These are phyloP conservation scores for Ellobium chinense DNA, from an alignment of 2,888 invertebrate genomes.

Conservation along the genomic window DNA sequence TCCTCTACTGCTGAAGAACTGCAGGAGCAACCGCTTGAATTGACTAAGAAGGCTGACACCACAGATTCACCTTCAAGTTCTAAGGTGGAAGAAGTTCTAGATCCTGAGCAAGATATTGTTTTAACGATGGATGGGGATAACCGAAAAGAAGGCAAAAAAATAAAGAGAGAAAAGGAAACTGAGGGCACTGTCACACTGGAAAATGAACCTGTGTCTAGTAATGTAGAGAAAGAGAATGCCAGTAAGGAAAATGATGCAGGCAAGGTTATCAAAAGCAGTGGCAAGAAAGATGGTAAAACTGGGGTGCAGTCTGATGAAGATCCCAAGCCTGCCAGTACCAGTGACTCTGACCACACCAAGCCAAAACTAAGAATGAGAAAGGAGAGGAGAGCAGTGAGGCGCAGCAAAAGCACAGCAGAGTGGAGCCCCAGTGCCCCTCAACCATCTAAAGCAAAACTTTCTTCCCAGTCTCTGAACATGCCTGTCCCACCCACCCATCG, in stretches of 20 bases:
- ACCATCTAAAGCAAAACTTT: constrained; percentile 6
- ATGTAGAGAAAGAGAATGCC: constrained; percentile 11
- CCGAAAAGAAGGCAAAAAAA: neutral
- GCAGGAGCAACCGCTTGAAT: neutral
- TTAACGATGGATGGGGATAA: neutral
- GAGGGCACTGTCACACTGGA: too few species aligned
- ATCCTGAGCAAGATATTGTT: neutral
- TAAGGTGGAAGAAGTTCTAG: constrained; percentile 3
- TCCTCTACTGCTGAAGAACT: constrained; percentile 20
- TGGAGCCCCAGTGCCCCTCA: constrained; percentile 24
- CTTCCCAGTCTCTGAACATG: constrained; percentile 42
- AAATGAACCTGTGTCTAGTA: neutral
- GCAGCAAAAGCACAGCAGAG: constrained; percentile 67
- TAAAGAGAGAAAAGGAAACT: neutral
- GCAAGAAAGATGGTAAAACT: neutral
- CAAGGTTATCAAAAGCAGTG: constrained; percentile 37
- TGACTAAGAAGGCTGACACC: neutral
- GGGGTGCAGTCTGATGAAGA: neutral
- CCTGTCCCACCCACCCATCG: neutral
- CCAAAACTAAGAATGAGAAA: constrained; percentile 53
- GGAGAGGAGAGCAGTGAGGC: constrained; percentile 64
- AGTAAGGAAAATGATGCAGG: constrained; percentile 31
- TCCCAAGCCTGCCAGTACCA: constrained; percentile 30
- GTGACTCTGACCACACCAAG: constrained; percentile 65
- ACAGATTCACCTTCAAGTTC: neutral